A percentile compares a stretch with the other conserved stretches of the same genome.
Evolutionary conservation across 2,113 vertebrate genomes (phyloP).

Genomic region (Stegostoma tigrinum): DNA sequence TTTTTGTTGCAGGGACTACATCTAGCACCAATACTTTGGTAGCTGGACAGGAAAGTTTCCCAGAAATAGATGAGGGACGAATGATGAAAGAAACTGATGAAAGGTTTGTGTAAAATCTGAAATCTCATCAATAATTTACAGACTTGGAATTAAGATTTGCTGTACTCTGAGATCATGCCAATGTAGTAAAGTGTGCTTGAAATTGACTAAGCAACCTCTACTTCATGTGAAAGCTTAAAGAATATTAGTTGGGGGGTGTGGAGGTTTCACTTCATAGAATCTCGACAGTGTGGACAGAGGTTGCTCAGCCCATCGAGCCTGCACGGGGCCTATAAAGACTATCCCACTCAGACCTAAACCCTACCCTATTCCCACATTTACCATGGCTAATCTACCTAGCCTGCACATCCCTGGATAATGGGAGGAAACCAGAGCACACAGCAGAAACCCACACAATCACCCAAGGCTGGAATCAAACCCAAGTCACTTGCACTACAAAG

Average conservation of each 20-base stretch:
- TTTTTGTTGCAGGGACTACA: slow-evolving; percentile 70
- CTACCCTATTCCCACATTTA: no score
- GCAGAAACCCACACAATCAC: no score
- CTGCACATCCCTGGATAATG: no score
- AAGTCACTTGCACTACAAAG: no score
- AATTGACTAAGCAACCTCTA: background rate
- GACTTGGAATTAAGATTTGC: background rate
- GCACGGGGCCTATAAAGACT: no score
- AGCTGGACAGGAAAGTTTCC: slow-evolving; percentile 81
- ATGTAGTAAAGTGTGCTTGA: background rate
- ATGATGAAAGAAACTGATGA: slow-evolving; percentile 78
- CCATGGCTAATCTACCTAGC: no score
- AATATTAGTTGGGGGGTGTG: background rate
- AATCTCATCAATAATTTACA: background rate
- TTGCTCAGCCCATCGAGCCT: no score
- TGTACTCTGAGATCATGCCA: background rate
- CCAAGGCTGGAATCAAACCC: no score
- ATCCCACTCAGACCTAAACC: no score
- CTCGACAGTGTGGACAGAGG: no score
- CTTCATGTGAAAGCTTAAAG: background rate
- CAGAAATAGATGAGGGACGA: slow-evolving; percentile 79
- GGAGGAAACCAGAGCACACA: no score
- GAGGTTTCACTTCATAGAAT: background rate
- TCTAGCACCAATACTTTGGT: slow-evolving; percentile 95
- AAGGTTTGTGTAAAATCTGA: slow-evolving; percentile 58